phyloP scores from a whole-genome alignment of 37 sponge, comb jelly and placozoan species.

The Diacarnus erythraeanus region DNA sequence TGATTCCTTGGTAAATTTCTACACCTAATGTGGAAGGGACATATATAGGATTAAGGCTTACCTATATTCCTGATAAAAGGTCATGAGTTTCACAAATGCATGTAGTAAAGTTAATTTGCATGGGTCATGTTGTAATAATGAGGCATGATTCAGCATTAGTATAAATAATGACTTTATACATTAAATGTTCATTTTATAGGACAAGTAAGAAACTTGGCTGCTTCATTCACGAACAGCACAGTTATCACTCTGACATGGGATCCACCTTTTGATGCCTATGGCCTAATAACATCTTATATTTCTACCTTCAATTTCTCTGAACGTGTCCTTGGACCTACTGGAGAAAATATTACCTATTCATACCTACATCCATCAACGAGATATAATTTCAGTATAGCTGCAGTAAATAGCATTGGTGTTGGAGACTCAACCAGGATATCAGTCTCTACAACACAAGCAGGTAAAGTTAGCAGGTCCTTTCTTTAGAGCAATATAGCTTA shows the following conservation, averaged over 20 bases:
- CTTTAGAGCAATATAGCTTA: too few relatives aligned
- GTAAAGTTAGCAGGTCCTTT: too few relatives aligned
- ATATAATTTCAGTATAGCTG: not conserved
- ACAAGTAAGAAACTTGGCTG: not conserved
- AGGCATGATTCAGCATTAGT: too few relatives aligned
- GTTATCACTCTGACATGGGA: not conserved
- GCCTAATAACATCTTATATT: not conserved
- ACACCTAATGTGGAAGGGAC: too few relatives aligned
- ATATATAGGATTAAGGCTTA: too few relatives aligned
- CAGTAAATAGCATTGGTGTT: not conserved
- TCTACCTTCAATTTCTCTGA: not conserved
- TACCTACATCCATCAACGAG: not conserved
- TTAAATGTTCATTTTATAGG: too few relatives aligned
- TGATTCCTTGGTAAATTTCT: too few relatives aligned
- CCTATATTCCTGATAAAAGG: too few relatives aligned
- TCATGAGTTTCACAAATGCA: too few relatives aligned
- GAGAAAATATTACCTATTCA: not conserved
- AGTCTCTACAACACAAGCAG: not conserved
- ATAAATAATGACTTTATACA: too few relatives aligned
- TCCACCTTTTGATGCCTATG: not conserved
- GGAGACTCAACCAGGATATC: not conserved
- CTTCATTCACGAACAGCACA: not conserved
- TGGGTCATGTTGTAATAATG: too few relatives aligned
- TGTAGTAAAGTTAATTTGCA: too few relatives aligned
- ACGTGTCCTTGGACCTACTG: not conserved